phyloP scores from a whole-genome alignment of 2,888 invertebrate genomes.

The Ochropacha duplaris region DNA sequence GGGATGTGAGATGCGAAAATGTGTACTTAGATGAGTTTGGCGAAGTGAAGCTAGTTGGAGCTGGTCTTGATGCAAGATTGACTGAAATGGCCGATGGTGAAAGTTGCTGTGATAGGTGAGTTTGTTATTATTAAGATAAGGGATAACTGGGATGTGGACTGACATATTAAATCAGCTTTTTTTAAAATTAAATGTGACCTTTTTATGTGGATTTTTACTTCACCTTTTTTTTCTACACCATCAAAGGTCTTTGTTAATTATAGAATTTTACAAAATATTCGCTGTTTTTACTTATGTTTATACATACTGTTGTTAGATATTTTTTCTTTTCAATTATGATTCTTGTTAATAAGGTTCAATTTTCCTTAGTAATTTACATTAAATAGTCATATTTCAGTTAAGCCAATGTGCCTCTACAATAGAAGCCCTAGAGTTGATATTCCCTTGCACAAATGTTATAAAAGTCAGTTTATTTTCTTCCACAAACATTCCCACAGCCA shows the following conservation, averaged over 20 bases:
- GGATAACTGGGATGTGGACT: no score
- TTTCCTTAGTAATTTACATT: background rate
- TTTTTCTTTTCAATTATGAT: no score
- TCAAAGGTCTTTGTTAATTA: no score
- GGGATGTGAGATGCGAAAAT: slow-evolving; percentile 89
- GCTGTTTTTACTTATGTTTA: no score
- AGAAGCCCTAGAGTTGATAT: background rate
- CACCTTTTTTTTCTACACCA: no score
- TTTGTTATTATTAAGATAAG: slow-evolving; percentile 11
- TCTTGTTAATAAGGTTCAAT: background rate
- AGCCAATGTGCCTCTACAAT: background rate
- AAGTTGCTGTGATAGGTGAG: slow-evolving; percentile 66
- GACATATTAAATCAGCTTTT: no score
- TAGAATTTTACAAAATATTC: no score
- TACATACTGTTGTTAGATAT: no score
- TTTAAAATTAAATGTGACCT: no score
- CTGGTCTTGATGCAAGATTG: slow-evolving; percentile 86
- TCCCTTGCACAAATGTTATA: background rate
- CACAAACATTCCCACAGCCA: slow-evolving; percentile 47
- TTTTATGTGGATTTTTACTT: no score
- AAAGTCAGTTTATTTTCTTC: slow-evolving; percentile 5
- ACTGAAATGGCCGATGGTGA: slow-evolving; percentile 81
- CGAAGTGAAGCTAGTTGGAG: slow-evolving; percentile 84
- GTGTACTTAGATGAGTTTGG: slow-evolving; percentile 88
- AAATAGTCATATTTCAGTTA: background rate